Evolutionary conservation across 2,888 invertebrate species (phyloP).

Genomic region (Cosmia pyralina): DNA sequence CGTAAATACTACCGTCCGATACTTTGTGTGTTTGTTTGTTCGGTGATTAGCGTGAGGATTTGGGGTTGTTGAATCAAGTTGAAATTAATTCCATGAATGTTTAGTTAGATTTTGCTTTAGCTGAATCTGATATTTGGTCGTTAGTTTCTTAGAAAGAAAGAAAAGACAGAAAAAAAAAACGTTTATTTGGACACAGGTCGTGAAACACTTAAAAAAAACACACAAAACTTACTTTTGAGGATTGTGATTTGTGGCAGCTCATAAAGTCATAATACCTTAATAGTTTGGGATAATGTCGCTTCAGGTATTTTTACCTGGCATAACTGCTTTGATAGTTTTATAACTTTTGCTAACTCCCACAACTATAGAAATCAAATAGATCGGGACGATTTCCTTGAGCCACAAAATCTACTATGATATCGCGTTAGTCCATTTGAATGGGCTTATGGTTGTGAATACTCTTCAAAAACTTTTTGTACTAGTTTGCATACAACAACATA

Average conservation of each 20-base stretch:
- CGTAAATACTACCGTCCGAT: conserved; percentile 64
- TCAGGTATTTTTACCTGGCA: background rate
- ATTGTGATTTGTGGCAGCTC: too few relatives aligned
- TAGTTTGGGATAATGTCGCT: background rate
- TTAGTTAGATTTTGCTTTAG: background rate
- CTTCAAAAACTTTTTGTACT: background rate
- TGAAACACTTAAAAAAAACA: too few relatives aligned
- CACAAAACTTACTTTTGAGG: background rate
- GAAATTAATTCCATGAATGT: conserved; percentile 30
- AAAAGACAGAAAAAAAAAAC: too few relatives aligned
- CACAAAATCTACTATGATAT: background rate
- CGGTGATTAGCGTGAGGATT: conserved; percentile 56
- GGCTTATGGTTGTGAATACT: too few relatives aligned
- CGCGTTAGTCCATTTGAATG: background rate
- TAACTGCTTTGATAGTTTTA: background rate
- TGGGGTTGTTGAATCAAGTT: conserved; percentile 18
- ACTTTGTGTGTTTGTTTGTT: conserved; percentile 58
- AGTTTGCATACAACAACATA: background rate
- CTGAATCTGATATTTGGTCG: too few relatives aligned
- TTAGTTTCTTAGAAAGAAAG: too few relatives aligned
- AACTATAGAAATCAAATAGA: background rate
- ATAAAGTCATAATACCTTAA: background rate
- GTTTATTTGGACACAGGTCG: too few relatives aligned
- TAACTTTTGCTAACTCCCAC: background rate
- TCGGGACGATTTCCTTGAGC: background rate